Base-by-base conservation (phyloP, 2,797 vertebrate species). In the Phylloscopus collybita region DNA sequence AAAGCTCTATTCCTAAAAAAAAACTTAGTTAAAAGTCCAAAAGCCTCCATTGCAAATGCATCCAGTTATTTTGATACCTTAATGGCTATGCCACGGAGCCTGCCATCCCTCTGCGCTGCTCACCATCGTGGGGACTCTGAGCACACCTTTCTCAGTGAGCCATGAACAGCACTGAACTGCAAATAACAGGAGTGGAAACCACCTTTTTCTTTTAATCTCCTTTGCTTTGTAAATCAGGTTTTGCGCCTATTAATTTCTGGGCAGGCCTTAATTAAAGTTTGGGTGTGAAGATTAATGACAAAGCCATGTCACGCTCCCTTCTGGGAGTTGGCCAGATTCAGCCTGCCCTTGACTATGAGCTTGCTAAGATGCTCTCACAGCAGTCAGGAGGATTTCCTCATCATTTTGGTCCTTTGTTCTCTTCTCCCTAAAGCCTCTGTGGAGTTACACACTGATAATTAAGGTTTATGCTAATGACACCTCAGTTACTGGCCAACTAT, bases 231-330 rank as follows among this genome's bases (percentile, higher is more conserved):
- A 94, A 90, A 95, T 94, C 91, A 86, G 74, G 91, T 92, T 95
- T 79, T 91, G 85, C 65, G 60, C 66, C 85, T 86, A 91, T 69
- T 95, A 91, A 95, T 86, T 92, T 96, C 50, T 91, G 70, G 85
- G 82, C 92, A 95, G 89, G 89, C 13, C 13, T 96, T 96, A 93
- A 95, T 97, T 94, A 95, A 84, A 69, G 61, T 86, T 91, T 79
- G 53, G 76, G 87, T 76, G 96, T 91, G 91, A 96, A 93, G 90
- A 74, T 86, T 44, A 42, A 75, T 75, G 91, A 83, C 86, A 81
- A 90, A 88, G 80, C 62, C 60, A 7, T 91, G 93, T 90, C 51
- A 73, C 0, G 0, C 56, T 94, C 79, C 73, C 81, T 90, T 84
- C 82, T 66, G 89, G 76, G 59, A 92, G 51, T 8, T 87, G 64